Evolutionary conservation across 2,888 invertebrate genomes (phyloP).

Genomic region (Beris chalybata): DNA sequence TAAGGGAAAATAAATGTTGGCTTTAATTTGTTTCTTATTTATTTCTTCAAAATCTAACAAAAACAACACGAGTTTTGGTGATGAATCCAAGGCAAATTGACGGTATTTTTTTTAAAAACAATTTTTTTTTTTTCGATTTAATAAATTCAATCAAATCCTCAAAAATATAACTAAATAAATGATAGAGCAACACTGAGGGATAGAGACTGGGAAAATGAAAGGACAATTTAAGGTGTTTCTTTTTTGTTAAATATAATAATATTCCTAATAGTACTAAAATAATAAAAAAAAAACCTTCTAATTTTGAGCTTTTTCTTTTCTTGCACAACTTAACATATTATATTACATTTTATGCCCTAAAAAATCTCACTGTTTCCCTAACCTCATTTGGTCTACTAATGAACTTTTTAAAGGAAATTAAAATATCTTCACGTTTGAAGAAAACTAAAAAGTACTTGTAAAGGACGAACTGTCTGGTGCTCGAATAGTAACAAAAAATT

Average conservation of each 20-base stretch:
- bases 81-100: constrained; percentile 15
- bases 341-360: neutral
- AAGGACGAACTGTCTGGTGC: constrained; percentile 14
- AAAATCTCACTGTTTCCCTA: constrained; percentile 8
- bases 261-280: constrained; percentile 15
- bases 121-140: constrained; percentile 13
- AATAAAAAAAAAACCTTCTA: constrained; percentile 37
- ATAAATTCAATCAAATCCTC: constrained; percentile 36
- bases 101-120: neutral
- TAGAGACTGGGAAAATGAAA: constrained; percentile 44
- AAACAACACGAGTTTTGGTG: constrained; percentile 21
- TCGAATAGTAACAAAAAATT: constrained; percentile 4
- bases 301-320: constrained; percentile 56
- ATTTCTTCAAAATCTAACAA: constrained; percentile 5
- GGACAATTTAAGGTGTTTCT: constrained; percentile 13
- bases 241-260: constrained; percentile 12
- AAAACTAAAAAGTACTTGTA: neutral
- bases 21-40: neutral
- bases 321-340: constrained; percentile 48
- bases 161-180: constrained; percentile 45
- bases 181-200: constrained; percentile 57
- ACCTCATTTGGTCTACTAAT: neutral
- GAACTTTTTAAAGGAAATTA: neutral
- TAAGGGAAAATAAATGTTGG: constrained; percentile 36
- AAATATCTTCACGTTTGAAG: neutral